Base-by-base conservation (phyloP, 2,888 invertebrate genomes). In the Lasiommata megera region DNA sequence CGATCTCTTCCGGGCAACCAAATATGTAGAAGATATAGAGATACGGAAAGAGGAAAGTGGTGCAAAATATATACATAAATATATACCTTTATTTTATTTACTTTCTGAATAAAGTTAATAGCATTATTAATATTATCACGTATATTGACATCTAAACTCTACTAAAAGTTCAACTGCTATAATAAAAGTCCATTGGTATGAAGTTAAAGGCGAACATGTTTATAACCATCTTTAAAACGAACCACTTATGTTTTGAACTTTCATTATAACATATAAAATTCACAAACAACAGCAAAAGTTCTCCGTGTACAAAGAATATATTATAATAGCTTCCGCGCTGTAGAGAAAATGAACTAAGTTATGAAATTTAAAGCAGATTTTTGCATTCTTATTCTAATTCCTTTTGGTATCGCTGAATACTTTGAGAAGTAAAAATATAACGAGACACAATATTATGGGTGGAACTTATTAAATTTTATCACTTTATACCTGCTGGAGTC, bases 351-450 rank as follows among this genome's bases (percentile, higher is more conserved):
- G 44, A 56, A 61, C 50, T 56, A 40, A 46, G 50, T 59, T 56
- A 56, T 59, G 50, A 61, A 61, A 61, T 56, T 61, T 46, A 51
- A 59, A 61, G 46, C 47, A 53, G 50, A 51, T 56, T 61, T 40
- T 56, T 18, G 40, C 23, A 37, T 37, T 50, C 43, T 31, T 55
- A 17, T 58, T 57, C 38, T 53, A 50, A 50, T 56, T 56, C 40
- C 28, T 53, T 55, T 44, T 23, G 36, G 43, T 52, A 54, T 51
- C 29, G 36, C 46, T 31, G 37, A 56, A 48, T 54, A 41, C n/a
- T 57, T 43, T 16, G 5, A 18, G 14, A 9, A 29, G 38, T 18
- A 36, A 16, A 37, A 28, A 28, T 23, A 12, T 28, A 38, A 38
- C 23, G 28, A 6, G 28, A 16, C 28, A 37, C 18, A 23, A 23